Percentiles rank a stretch among this genome's conserved stretches.
phyloP scores from a whole-genome alignment of 1,140 invertebrate species.

The Zaprionus davidi region DNA sequence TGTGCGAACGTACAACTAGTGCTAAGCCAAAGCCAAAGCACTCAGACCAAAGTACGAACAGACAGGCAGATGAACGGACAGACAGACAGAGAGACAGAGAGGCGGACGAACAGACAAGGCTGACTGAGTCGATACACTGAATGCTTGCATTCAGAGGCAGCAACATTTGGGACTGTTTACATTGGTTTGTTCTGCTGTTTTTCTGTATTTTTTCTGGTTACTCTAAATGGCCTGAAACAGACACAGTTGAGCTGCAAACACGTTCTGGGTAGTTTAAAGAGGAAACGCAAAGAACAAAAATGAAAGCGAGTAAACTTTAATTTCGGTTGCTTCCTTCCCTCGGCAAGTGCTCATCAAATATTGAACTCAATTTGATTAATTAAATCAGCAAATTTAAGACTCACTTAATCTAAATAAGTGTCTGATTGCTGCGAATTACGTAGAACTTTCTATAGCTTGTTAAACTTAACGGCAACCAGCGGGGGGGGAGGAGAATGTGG shows the following conservation, averaged over 20 bases:
- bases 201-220: constrained; percentile 3
- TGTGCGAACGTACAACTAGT: constrained; percentile 21
- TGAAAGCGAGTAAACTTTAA: background rate
- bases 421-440: constrained; percentile 44
- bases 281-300: background rate
- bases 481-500: background rate
- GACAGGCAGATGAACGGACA: background rate
- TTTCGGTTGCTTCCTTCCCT: background rate
- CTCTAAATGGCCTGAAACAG: constrained; percentile 8
- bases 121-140: constrained; percentile 13
- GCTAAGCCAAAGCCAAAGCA: constrained; percentile 39
- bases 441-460: constrained; percentile 36
- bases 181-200: constrained; percentile 5
- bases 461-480: constrained; percentile 35
- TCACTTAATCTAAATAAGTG: constrained; percentile 62
- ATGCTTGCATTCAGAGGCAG: constrained; percentile 9
- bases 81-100: background rate
- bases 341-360: constrained; percentile 21
- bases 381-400: constrained; percentile 57
- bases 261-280: background rate
- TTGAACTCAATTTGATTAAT: constrained; percentile 75
- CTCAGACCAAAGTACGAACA: constrained; percentile 47
- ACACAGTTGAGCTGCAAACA: background rate
- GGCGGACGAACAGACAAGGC: background rate
- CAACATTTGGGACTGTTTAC: constrained; percentile 23